Conservation (phyloP, 2,888 invertebrate genomes). For the Rutpela maculata region DNA sequence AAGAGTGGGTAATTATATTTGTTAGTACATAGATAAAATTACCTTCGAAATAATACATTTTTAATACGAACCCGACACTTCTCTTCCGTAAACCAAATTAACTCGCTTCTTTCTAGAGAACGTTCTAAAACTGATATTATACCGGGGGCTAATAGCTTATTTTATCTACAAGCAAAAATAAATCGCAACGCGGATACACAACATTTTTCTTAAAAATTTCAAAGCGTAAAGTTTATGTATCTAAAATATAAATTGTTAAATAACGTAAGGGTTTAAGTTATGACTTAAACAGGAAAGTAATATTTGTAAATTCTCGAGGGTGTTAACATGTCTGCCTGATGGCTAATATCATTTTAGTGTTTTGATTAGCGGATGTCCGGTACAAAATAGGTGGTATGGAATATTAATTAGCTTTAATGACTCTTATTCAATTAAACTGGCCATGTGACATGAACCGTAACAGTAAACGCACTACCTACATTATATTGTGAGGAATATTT, state of each 20-base stretch:
- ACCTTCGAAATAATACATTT: conserved; percentile 24
- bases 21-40: background rate
- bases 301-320: conserved; percentile 53
- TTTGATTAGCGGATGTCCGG: conserved; percentile 58
- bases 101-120: conserved; percentile 1
- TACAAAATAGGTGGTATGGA: conserved; percentile 45
- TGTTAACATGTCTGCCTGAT: conserved; percentile 45
- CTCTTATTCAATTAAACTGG: conserved; percentile 19
- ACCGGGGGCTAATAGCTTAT: background rate
- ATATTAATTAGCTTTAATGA: conserved; percentile 49
- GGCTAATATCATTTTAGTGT: conserved; percentile 50
- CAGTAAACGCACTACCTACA: background rate
- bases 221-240: conserved; percentile 15
- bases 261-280: conserved; percentile 9
- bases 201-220: conserved; percentile 3
- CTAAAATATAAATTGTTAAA: background rate
- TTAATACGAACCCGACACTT: background rate
- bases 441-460: conserved; percentile 5
- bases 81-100: background rate
- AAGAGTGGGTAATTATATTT: too few relatives aligned
- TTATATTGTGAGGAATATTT: background rate
- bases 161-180: conserved; percentile 13
- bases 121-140: conserved; percentile 24
- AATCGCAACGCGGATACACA: conserved; percentile 8
- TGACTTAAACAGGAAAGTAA: conserved; percentile 16